Evolutionary conservation across 2,113 vertebrate species (phyloP).

Genomic region (Lycaon pictus): DNA sequence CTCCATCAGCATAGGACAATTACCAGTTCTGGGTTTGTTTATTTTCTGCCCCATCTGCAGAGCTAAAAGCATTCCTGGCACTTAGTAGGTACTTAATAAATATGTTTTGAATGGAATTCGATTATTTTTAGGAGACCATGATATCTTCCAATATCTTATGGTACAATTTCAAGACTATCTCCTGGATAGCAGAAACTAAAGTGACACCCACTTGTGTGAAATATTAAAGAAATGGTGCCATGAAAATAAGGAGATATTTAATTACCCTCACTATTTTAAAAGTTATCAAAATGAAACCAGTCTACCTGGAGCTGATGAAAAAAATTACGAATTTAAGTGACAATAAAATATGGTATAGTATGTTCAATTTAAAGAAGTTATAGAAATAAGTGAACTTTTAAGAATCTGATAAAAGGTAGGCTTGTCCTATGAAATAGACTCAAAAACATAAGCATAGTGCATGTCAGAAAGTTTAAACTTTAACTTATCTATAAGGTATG

Average conservation of each 20-base stretch:
- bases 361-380: not conserved
- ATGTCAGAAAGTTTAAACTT: not conserved
- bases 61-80: not conserved
- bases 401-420: not conserved
- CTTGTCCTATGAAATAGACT: not conserved
- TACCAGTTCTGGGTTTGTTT: not conserved
- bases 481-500: not conserved
- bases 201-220: not conserved
- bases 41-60: not conserved
- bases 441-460: not conserved
- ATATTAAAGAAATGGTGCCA: not conserved
- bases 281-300: not conserved
- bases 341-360: not conserved
- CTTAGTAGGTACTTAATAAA: not conserved
- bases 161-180: not conserved
- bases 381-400: not conserved
- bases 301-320: not conserved
- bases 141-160: not conserved
- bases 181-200: not conserved
- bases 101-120: not conserved
- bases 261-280: not conserved
- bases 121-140: not conserved
- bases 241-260: not conserved
- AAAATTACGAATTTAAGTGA: slow-evolving; percentile 26
- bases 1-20: not conserved